phyloP scores from a whole-genome alignment of 2,797 vertebrate species.

The Catharus ustulatus region DNA sequence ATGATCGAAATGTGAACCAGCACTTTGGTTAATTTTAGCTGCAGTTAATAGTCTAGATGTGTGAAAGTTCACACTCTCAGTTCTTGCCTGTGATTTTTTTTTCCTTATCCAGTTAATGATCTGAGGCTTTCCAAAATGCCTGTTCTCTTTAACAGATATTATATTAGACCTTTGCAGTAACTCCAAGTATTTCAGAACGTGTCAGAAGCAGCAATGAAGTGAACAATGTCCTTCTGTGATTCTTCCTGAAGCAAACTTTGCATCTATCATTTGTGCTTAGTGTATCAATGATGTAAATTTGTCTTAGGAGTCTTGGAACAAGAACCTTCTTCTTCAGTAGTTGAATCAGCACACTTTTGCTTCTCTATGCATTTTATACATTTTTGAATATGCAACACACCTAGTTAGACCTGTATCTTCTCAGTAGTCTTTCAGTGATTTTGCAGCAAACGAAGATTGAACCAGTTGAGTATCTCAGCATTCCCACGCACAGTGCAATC shows the following conservation, averaged over 20 bases:
- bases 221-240: neutral
- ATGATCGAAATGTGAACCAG: conserved; percentile 17
- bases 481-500: neutral
- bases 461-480: neutral
- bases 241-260: neutral
- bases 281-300: neutral
- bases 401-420: neutral
- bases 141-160: neutral
- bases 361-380: neutral
- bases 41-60: conserved; percentile 23
- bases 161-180: neutral
- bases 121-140: neutral
- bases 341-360: neutral
- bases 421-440: neutral
- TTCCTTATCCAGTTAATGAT: conserved; percentile 5
- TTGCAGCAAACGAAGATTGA: too few relatives aligned
- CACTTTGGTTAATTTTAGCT: conserved; percentile 45
- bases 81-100: neutral
- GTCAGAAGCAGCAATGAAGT: neutral
- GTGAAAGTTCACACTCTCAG: conserved; percentile 40
- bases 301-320: neutral
- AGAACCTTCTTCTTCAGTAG: neutral
- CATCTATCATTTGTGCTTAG: neutral
- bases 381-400: neutral
- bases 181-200: neutral